Evolutionary conservation across 2,797 vertebrate species (phyloP).

Genomic region (Syndactyla subalaris): DNA sequence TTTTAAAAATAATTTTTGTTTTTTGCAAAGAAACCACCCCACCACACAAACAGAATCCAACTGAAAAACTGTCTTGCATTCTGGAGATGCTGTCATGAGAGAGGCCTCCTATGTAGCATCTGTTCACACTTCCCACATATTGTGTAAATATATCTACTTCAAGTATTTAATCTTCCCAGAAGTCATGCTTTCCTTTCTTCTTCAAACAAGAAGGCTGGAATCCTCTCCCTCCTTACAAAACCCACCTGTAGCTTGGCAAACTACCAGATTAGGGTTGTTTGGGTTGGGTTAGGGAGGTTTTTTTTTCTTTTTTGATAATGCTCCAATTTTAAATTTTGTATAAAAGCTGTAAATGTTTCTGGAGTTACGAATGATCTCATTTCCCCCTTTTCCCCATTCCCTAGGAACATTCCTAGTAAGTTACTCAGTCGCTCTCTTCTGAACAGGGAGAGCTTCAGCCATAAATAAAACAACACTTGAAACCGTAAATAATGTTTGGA

Average conservation of each 20-base stretch:
- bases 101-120: conserved; percentile 39
- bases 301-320: not conserved
- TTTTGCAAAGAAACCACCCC: not conserved
- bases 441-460: not conserved
- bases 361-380: conserved; percentile 32
- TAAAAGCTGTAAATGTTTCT: conserved; percentile 20
- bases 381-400: not conserved
- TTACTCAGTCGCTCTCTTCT: conserved; percentile 4
- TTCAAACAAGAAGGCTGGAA: conserved; percentile 17
- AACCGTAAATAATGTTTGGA: conserved; percentile 26
- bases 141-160: conserved; percentile 53
- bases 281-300: not conserved
- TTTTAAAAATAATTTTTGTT: not conserved
- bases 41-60: not conserved
- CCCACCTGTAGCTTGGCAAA: conserved; percentile 41
- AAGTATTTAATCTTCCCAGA: conserved; percentile 36
- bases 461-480: conserved; percentile 46
- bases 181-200: conserved; percentile 22
- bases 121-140: conserved; percentile 54
- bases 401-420: conserved; percentile 33
- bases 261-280: conserved; percentile 5
- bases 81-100: conserved; percentile 21
- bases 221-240: not conserved
- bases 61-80: not conserved
- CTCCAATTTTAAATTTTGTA: conserved; percentile 11